These are phyloP conservation scores for Pitta sordida DNA, from an alignment of 2,113 vertebrate genomes.

Conservation along the genomic window DNA sequence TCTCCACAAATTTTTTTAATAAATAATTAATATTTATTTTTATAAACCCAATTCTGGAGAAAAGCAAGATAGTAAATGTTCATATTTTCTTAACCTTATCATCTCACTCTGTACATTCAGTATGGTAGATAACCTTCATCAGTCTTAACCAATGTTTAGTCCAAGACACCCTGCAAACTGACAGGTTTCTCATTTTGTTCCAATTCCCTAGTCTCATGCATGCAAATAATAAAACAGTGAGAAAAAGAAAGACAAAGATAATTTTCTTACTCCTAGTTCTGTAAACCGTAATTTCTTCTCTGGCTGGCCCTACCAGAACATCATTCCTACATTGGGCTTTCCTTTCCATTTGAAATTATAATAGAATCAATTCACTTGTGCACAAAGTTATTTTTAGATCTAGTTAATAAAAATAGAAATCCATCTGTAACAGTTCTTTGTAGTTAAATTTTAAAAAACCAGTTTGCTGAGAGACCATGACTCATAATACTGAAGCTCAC, in stretches of 20 bases:
- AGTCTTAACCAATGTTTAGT: slow-evolving; percentile 26
- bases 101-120: neutral
- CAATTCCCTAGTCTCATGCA: slow-evolving; percentile 34
- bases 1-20: neutral
- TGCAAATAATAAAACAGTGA: slow-evolving; percentile 21
- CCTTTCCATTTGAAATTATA: neutral
- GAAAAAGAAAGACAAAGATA: slow-evolving; percentile 31
- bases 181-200: slow-evolving; percentile 53
- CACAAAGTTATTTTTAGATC: slow-evolving; percentile 2
- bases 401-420: neutral
- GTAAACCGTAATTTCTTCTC: slow-evolving; percentile 18
- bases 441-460: neutral
- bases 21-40: too few species aligned
- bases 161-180: slow-evolving; percentile 26
- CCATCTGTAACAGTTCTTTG: neutral
- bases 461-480: neutral
- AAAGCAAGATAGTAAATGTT: neutral
- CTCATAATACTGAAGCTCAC: neutral
- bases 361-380: neutral
- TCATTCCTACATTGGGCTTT: neutral
- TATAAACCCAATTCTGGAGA: neutral
- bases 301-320: neutral
- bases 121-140: neutral
- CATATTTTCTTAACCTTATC: neutral
- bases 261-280: slow-evolving; percentile 15